phyloP scores from a whole-genome alignment of 2,797 vertebrate genomes.

The Balearica regulorum region DNA sequence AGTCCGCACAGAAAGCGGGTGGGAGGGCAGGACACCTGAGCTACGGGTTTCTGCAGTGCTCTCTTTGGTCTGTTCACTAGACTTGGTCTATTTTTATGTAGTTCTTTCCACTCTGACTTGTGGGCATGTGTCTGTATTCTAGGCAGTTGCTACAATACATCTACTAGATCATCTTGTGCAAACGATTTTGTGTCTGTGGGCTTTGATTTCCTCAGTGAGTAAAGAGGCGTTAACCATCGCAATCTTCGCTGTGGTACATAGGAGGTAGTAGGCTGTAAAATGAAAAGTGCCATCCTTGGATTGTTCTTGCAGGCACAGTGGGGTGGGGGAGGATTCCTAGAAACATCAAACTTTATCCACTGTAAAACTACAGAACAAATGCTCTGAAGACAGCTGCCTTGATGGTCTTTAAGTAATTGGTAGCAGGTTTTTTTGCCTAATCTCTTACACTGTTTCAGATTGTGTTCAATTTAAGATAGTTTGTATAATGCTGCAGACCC shows the following conservation, averaged over 20 bases:
- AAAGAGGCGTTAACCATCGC: neutral
- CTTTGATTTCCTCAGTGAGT: neutral
- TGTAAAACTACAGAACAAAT: neutral
- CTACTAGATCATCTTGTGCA: neutral
- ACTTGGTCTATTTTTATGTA: accelerated
- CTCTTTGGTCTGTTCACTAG: neutral
- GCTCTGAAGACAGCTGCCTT: neutral
- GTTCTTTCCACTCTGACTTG: neutral
- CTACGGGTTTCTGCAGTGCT: neutral
- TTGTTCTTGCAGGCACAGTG: neutral
- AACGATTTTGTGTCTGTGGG: neutral
- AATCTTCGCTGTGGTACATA: accelerated
- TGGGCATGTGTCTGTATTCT: neutral
- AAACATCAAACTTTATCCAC: neutral
- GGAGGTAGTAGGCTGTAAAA: too few species aligned
- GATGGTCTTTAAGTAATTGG: neutral
- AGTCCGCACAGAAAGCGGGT: neutral
- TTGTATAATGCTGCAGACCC: neutral
- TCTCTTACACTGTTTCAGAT: neutral
- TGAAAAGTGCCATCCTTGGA: neutral
- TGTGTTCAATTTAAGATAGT: neutral
- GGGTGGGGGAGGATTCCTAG: neutral
- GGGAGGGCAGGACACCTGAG: neutral
- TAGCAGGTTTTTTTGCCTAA: neutral
- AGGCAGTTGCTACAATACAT: neutral